Evolutionary conservation across 2,797 vertebrate species (phyloP).

Genomic region (Dermochelys coriacea): DNA sequence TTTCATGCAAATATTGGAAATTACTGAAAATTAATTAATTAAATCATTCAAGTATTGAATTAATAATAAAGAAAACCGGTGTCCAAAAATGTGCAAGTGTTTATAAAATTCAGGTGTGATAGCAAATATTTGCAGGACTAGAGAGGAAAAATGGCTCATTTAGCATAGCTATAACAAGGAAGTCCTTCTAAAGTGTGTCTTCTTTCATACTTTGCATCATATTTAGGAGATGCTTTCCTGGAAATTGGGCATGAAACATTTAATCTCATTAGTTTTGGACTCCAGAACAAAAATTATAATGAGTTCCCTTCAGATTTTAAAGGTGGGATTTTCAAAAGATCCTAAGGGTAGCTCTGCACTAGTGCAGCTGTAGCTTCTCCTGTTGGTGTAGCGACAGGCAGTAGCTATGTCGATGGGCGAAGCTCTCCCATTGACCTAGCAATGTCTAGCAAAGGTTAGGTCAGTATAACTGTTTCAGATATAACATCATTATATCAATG

Average conservation of each 20-base stretch:
- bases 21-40: background rate
- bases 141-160: background rate
- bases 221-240: background rate
- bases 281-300: background rate
- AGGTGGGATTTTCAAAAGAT: background rate
- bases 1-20: background rate
- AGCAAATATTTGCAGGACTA: background rate
- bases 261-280: background rate
- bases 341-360: background rate
- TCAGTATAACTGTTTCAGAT: too few species aligned
- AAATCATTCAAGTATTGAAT: background rate
- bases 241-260: background rate
- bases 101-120: background rate
- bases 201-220: background rate
- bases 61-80: background rate
- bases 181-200: background rate
- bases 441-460: too few species aligned
- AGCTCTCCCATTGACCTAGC: too few species aligned
- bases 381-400: too few species aligned
- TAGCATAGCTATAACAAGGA: background rate
- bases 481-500: too few species aligned
- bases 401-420: too few species aligned
- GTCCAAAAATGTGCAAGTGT: background rate
- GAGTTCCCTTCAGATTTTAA: background rate
- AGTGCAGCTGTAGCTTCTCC: too few species aligned